Base-by-base conservation (phyloP, 2,797 vertebrate genomes). In the Meda fulgida region DNA sequence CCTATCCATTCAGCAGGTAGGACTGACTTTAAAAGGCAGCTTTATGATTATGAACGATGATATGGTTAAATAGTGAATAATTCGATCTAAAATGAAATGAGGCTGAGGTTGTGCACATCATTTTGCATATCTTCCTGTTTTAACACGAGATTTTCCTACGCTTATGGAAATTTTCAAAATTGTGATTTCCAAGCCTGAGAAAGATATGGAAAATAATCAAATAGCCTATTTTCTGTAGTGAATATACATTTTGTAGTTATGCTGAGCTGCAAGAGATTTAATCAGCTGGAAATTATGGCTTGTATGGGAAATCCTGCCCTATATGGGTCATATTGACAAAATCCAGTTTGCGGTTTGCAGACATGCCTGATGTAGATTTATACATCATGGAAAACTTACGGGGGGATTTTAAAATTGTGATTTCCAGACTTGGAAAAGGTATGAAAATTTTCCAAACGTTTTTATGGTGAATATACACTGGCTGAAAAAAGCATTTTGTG, bases 1-100 rank as follows among this genome's bases (percentile, higher is more conserved):
- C 95, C 78, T 99, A 97, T 92, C 94, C 92, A 90, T 98, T 95
- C 90, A 92, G 94, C 90, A 96, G 97, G 98, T 99, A 97, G 92
- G 95, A 91, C n/a, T 16, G 38, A 26, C 1, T 19, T 18, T 65
- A 8, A 31, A 16, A 51, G n/a, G 29, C 46, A n/a, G 63, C 34
- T 1, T 70, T 40, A 29, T 31, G 13, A 46, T 73, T 19, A 72
- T 7, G 5, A 46, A 11, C 1, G 4, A 16, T 10, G 13, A 21
- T 58, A 13, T 23, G 1, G 38, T 29, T 78, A 29, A 65, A 46
- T 14, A 4, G 10, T 14, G 26, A 7, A 34, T 31, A 46, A 23
- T 65, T 23, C 7, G 26, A n/a, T 43, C 14, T 19, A 40, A 38
- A 58, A 71, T 63, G 1, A 63, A 63, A 43, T 5, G 0, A 4